Percentiles rank a stretch among this genome's conserved stretches.
Evolutionary conservation across 2,888 invertebrate genomes (phyloP).

Genomic region (Tipula lateralis): DNA sequence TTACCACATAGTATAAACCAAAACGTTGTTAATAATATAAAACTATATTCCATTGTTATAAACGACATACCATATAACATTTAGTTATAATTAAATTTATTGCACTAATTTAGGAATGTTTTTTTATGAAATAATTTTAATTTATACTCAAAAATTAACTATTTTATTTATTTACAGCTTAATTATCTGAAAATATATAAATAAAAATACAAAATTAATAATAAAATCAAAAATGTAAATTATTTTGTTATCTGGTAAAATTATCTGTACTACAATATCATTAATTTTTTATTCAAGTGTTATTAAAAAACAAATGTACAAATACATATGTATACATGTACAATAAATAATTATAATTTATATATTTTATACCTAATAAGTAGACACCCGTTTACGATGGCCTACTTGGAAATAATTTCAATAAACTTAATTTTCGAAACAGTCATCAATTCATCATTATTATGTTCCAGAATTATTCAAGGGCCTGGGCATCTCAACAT

Average conservation of each 20-base stretch:
- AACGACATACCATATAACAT: neutral
- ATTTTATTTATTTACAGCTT: conserved; percentile 1
- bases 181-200: neutral
- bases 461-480: too few relatives aligned
- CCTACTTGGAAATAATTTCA: too few relatives aligned
- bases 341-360: neutral
- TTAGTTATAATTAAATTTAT: neutral
- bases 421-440: too few relatives aligned
- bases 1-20: neutral
- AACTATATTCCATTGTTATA: neutral
- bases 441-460: too few relatives aligned
- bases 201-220: neutral
- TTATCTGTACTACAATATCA: neutral
- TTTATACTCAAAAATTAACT: neutral
- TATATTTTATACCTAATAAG: too few relatives aligned
- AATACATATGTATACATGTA: neutral
- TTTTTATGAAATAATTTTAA: neutral
- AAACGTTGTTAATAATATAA: neutral
- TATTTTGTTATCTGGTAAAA: neutral
- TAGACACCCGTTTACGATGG: too few relatives aligned
- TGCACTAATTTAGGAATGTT: neutral
- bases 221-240: neutral
- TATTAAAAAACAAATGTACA: too few relatives aligned
- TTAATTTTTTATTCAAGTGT: neutral
- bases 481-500: too few relatives aligned